These are phyloP conservation scores for Phyllotis vaccarum DNA, from an alignment of 2,797 vertebrate genomes.

Conservation along the genomic window DNA sequence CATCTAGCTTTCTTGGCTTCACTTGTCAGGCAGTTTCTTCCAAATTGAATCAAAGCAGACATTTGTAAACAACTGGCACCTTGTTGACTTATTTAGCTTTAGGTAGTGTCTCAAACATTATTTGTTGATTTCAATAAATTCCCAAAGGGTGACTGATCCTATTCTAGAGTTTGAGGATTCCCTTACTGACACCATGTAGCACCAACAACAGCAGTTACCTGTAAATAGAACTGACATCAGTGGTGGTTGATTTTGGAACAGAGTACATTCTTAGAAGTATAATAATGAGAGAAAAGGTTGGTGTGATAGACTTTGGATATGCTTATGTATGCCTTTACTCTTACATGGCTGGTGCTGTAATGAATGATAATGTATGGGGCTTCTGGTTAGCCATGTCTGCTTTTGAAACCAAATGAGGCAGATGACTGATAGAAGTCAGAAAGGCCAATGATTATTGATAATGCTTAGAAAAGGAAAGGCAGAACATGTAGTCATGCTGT, in stretches of 20 bases:
- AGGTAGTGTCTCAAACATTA: too few relatives aligned
- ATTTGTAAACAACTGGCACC: background rate
- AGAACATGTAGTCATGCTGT: background rate
- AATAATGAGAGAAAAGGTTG: background rate
- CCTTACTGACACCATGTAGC: too few relatives aligned
- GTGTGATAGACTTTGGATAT: background rate
- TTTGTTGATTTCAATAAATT: too few relatives aligned
- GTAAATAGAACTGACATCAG: conserved; percentile 13
- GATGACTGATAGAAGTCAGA: background rate
- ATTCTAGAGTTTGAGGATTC: too few relatives aligned
- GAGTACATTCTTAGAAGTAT: background rate
- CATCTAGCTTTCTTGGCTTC: conserved; percentile 11
- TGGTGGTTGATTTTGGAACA: background rate
- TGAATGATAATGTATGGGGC: background rate
- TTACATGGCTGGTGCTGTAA: background rate
- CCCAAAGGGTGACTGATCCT: too few relatives aligned
- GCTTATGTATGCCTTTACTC: too few relatives aligned
- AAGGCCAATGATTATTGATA: conserved; percentile 1
- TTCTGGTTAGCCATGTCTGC: background rate
- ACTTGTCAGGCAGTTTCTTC: background rate
- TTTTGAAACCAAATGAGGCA: conserved; percentile 14
- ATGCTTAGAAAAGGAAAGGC: background rate
- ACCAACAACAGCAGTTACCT: conserved; percentile 1
- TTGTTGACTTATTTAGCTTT: background rate
- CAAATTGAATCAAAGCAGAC: background rate